phyloP scores from a whole-genome alignment of 2,797 vertebrate species.

The Margarornis squamiger region DNA sequence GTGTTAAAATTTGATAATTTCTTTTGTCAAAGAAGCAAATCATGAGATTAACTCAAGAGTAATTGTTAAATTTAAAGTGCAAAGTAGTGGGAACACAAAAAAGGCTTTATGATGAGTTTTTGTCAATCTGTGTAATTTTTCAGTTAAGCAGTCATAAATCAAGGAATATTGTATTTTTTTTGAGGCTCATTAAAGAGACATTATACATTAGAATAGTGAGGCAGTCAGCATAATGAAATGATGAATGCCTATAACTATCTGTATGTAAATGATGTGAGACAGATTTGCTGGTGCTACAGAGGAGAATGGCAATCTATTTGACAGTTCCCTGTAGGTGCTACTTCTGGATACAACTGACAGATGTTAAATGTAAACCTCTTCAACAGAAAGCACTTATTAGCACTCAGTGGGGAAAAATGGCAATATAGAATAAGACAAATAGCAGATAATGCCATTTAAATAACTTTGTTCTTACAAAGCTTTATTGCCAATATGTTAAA shows the following conservation, averaged over 20 bases:
- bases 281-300: slow-evolving; percentile 75
- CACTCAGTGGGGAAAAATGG: slow-evolving; percentile 50
- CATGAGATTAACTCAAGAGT: slow-evolving; percentile 42
- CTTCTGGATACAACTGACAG: slow-evolving; percentile 75
- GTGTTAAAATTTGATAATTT: slow-evolving; percentile 52
- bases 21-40: slow-evolving; percentile 52
- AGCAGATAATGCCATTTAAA: slow-evolving; percentile 63
- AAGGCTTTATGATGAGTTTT: slow-evolving; percentile 72
- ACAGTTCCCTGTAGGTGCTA: slow-evolving; percentile 76
- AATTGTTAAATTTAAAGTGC: slow-evolving; percentile 63
- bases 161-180: slow-evolving; percentile 84
- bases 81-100: slow-evolving; percentile 69
- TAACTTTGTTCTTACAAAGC: slow-evolving; percentile 45
- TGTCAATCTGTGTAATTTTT: slow-evolving; percentile 84
- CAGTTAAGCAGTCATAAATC: slow-evolving; percentile 83
- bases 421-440: slow-evolving; percentile 70
- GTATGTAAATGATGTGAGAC: slow-evolving; percentile 82
- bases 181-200: slow-evolving; percentile 84
- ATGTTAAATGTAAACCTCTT: slow-evolving; percentile 75
- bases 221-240: slow-evolving; percentile 79
- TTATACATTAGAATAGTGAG: slow-evolving; percentile 79
- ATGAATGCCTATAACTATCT: slow-evolving; percentile 80
- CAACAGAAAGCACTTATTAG: slow-evolving; percentile 72
- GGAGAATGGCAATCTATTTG: slow-evolving; percentile 78
- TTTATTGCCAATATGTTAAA: slow-evolving; percentile 17